Percentiles rank a stretch among this genome's conserved stretches.
Evolutionary conservation across 2,113 vertebrate genomes (phyloP).

Genomic region (Pristiophorus japonicus): DNA sequence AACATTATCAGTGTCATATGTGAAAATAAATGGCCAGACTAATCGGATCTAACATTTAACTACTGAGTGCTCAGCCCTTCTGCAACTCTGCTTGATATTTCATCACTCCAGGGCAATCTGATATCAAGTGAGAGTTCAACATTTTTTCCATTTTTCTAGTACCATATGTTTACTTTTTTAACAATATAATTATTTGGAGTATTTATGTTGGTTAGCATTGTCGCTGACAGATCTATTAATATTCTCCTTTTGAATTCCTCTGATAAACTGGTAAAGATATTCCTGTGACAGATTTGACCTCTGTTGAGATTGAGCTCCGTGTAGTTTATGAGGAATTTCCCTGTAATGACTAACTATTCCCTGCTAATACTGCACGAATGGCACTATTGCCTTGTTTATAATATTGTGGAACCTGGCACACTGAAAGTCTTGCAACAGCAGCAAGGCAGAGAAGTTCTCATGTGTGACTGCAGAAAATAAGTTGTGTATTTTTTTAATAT

Average conservation of each 20-base stretch:
- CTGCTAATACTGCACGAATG: not conserved
- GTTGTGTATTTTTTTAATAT: not conserved
- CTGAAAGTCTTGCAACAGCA: not conserved
- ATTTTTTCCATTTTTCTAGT: not conserved
- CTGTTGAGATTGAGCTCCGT: not conserved
- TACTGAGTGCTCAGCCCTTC: not conserved
- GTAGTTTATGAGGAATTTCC: not conserved
- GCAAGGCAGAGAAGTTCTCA: not conserved
- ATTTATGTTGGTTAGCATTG: not conserved
- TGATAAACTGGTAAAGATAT: not conserved
- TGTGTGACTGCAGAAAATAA: not conserved
- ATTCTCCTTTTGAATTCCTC: not conserved
- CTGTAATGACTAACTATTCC: not conserved
- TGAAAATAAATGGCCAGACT: not conserved
- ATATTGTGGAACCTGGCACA: not conserved
- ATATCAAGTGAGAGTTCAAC: not conserved
- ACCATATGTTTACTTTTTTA: too few relatives aligned
- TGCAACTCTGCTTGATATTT: not conserved
- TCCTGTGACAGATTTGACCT: not conserved
- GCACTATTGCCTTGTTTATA: not conserved
- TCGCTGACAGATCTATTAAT: not conserved
- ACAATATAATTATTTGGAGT: not conserved
- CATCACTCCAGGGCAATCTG: not conserved
- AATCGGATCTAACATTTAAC: not conserved
- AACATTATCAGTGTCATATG: conserved; percentile 6